Evolutionary conservation across 2,113 vertebrate species (phyloP).

Genomic region (Egretta garzetta): DNA sequence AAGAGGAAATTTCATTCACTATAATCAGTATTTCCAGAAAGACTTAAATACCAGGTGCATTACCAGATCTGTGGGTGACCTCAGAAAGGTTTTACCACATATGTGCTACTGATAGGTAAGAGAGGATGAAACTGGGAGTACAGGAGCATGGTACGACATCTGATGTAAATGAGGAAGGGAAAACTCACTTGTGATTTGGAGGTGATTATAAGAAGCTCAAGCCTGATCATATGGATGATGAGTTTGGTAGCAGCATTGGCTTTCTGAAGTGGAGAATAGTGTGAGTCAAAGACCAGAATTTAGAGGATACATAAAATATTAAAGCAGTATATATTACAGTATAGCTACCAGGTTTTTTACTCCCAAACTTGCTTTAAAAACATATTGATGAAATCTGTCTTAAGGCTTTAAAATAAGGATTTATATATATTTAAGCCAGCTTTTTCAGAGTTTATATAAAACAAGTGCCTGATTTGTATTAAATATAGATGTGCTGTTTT

Average conservation of each 20-base stretch:
- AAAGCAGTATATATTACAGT: neutral
- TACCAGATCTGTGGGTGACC: neutral
- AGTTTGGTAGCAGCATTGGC: neutral
- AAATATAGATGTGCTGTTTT: neutral
- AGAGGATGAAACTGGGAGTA: neutral
- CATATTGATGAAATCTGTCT: neutral
- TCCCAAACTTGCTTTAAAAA: neutral
- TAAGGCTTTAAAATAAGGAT: neutral
- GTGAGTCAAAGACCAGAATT: neutral
- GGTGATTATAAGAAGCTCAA: neutral
- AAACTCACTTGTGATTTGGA: neutral
- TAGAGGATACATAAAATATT: neutral
- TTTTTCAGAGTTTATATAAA: constrained; percentile 9
- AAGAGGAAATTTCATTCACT: neutral
- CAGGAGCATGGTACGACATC: neutral
- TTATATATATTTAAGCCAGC: neutral
- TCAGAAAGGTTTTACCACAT: neutral
- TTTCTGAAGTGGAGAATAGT: neutral
- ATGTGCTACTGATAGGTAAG: neutral
- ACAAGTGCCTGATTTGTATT: neutral
- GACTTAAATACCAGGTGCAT: neutral
- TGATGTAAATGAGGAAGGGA: neutral
- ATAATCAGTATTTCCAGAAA: neutral
- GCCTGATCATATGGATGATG: neutral
- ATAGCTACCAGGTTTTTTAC: neutral